phyloP scores from a whole-genome alignment of 2,797 vertebrate species.

The Otolemur crassicaudatus region DNA sequence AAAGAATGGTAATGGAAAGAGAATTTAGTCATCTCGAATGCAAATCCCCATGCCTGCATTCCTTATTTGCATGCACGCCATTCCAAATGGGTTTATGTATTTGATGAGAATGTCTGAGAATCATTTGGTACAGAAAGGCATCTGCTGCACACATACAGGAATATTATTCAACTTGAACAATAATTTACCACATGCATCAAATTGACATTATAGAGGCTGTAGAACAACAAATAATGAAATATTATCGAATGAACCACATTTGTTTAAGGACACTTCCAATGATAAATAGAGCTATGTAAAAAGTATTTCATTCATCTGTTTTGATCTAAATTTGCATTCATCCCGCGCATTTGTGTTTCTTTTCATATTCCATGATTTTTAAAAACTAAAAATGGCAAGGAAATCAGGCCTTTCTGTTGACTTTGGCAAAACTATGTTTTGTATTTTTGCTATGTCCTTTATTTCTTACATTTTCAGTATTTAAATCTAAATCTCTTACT shows the following conservation, averaged over 20 bases:
- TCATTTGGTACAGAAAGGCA: conserved; percentile 67
- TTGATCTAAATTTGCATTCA: conserved; percentile 43
- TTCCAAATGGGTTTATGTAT: conserved; percentile 63
- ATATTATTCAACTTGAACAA: conserved; percentile 73
- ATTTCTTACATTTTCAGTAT: background rate
- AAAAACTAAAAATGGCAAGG: conserved; percentile 12
- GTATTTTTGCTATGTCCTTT: background rate
- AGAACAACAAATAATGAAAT: conserved; percentile 71
- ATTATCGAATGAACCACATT: background rate
- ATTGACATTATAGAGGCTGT: conserved; percentile 52
- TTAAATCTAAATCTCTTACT: conserved; percentile 28
- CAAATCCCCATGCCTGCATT: conserved; percentile 61
- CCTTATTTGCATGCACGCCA: conserved; percentile 59
- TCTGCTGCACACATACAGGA: conserved; percentile 53
- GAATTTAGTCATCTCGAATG: conserved; percentile 63
- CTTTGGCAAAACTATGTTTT: background rate
- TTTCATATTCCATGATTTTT: background rate
- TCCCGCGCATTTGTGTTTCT: background rate
- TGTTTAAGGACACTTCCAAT: conserved; percentile 34
- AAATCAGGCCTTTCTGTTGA: background rate
- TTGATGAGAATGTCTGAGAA: conserved; percentile 60
- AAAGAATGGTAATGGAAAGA: conserved; percentile 45
- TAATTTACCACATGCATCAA: conserved; percentile 71
- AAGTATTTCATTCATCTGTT: conserved; percentile 33
- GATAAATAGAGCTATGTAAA: conserved; percentile 30